Evolutionary conservation across 2,888 invertebrate genomes (phyloP).

Genomic region (Cataglyphis cursor): DNA sequence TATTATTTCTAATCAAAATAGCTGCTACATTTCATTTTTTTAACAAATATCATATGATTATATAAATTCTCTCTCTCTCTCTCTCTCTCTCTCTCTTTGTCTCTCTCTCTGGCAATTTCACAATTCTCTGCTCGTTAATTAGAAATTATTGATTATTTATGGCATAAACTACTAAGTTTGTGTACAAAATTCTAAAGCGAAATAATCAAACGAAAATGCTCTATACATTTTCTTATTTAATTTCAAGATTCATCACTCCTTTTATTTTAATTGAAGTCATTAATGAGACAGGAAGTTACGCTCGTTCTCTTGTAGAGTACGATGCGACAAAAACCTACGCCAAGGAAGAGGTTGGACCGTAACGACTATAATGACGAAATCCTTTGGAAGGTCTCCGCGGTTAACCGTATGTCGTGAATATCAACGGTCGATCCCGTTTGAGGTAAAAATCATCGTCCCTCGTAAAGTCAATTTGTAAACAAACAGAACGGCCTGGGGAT

Average conservation of each 20-base stretch:
- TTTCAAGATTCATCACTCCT: conserved; percentile 22
- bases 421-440: conserved; percentile 47
- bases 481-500: conserved; percentile 59
- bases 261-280: conserved; percentile 23
- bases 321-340: background rate
- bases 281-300: conserved; percentile 36
- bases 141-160: background rate
- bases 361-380: conserved; percentile 22
- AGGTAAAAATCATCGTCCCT: conserved; percentile 66
- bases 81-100: too few relatives aligned
- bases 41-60: background rate
- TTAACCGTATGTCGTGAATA: conserved; percentile 64
- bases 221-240: background rate
- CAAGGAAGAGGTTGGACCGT: conserved; percentile 37
- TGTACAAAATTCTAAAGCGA: background rate
- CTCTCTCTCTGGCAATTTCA: background rate
- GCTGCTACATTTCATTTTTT: background rate
- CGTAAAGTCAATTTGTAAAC: conserved; percentile 70
- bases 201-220: background rate
- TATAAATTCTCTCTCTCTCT: background rate
- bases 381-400: conserved; percentile 1
- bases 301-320: background rate
- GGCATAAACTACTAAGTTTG: background rate
- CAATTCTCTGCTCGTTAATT: background rate
- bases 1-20: background rate